These are phyloP conservation scores for Paracanthobrama guichenoti DNA, from an alignment of 2,113 vertebrate genomes.

Conservation along the genomic window DNA sequence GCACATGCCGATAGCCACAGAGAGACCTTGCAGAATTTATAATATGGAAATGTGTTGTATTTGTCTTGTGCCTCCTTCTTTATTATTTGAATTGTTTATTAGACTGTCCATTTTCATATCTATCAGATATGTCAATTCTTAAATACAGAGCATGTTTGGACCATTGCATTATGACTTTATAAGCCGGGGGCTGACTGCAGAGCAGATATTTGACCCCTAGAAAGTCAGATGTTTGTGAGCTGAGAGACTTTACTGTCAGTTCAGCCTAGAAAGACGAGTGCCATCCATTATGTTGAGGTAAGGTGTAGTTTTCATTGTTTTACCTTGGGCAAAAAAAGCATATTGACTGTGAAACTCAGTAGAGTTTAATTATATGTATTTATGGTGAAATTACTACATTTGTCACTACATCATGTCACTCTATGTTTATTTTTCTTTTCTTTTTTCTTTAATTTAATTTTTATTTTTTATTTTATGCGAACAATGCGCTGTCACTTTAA, in stretches of 20 bases:
- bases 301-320: no score
- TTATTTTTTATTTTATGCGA: no score
- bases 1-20: neutral
- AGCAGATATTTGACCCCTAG: neutral
- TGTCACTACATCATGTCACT: no score
- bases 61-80: neutral
- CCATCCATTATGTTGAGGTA: no score
- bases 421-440: no score
- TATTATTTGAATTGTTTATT: neutral
- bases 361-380: no score
- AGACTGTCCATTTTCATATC: neutral
- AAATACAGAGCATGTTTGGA: slow-evolving; percentile 1
- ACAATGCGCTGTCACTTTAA: no score
- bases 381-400: no score
- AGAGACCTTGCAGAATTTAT: neutral
- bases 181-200: neutral
- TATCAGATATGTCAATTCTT: neutral
- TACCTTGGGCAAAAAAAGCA: no score
- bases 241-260: slow-evolving; percentile 28
- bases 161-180: slow-evolving; percentile 14
- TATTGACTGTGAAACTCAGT: no score
- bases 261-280: neutral
- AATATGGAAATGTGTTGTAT: neutral
- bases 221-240: neutral
- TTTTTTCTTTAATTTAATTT: no score